Evolutionary conservation across 2,113 vertebrate genomes (phyloP).

Genomic region (Xiphophorus couchianus): DNA sequence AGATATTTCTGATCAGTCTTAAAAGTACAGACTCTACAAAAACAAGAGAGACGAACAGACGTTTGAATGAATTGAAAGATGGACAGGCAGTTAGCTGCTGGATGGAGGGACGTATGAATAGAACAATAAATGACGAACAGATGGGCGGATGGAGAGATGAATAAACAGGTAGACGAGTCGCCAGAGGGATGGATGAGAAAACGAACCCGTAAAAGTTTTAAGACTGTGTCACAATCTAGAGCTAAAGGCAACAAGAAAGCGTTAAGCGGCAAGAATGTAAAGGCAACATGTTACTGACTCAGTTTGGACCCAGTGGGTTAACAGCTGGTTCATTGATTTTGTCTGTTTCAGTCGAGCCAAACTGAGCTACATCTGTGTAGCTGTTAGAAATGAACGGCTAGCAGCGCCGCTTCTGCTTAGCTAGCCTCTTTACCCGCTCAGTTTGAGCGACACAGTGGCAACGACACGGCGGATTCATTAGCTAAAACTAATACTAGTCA

Average conservation of each 20-base stretch:
- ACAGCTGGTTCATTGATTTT: too few species aligned
- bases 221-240: too few species aligned
- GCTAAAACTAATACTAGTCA: accelerated
- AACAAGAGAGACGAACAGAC: too few species aligned
- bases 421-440: not conserved
- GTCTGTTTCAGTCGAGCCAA: too few species aligned
- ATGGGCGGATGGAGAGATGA: too few species aligned
- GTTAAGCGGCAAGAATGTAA: too few species aligned
- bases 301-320: too few species aligned
- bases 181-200: not conserved
- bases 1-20: not conserved
- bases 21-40: too few species aligned
- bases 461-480: not conserved
- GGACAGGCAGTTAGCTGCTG: too few species aligned
- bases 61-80: not conserved
- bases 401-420: conserved; percentile 2
- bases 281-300: too few species aligned
- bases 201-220: not conserved
- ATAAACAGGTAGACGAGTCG: not conserved
- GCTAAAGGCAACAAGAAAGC: too few species aligned
- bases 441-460: not conserved
- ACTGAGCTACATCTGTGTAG: not conserved
- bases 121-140: not conserved
- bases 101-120: not conserved
- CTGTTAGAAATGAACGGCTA: not conserved